Evolutionary conservation across 2,888 invertebrate genomes (phyloP), one percentile per base, ranked within the genome.

Genomic region (Dryocosmus kuriphilus): DNA sequence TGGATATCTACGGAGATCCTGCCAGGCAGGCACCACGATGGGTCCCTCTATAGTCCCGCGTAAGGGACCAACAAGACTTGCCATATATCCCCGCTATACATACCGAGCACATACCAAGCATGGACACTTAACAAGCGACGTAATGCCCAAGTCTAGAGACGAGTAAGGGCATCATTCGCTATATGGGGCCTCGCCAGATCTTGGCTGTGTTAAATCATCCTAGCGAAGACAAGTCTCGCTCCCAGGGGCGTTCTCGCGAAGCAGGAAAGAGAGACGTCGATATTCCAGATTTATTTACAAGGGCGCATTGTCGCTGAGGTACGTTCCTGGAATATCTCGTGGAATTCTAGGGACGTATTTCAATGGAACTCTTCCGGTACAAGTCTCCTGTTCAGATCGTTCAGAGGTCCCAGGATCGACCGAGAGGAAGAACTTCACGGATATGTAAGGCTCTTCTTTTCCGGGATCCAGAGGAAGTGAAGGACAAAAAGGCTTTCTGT

Each of bases 81-180:
- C 82, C 86, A 85, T 88, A 88, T 87, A 88, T 88, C 82, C 84
- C 85, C 81, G 82, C 78, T 82, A 80, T 86, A 85, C 86, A 88
- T 84, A 85, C 84, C 80, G 80, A 78, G 65, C 85, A 81, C 88
- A 88, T 88, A 88, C 88, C 88, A 87, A 87, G 85, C 85, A 85
- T 82, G 87, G 85, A 88, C 88, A 88, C 88, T 88, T 88, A 87
- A 85, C 88, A 86, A 85, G 27, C 82, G 76, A 78, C 83, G 83
- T 81, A 85, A 84, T 85, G 79, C 76, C 80, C 77, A 57, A 30
- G 41, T 80, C 78, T 75, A 81, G 76, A 79, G 82, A 65, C 79
- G 81, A 79, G 74, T 80, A 82, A 75, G 76, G 75, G 73, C 80
- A 79, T 79, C 82, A 79, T 84, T 81, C 84, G 84, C 80, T 77